These are phyloP conservation scores for Phyllopteryx taeniolatus DNA, from an alignment of 2,113 vertebrate genomes.

Conservation along the genomic window DNA sequence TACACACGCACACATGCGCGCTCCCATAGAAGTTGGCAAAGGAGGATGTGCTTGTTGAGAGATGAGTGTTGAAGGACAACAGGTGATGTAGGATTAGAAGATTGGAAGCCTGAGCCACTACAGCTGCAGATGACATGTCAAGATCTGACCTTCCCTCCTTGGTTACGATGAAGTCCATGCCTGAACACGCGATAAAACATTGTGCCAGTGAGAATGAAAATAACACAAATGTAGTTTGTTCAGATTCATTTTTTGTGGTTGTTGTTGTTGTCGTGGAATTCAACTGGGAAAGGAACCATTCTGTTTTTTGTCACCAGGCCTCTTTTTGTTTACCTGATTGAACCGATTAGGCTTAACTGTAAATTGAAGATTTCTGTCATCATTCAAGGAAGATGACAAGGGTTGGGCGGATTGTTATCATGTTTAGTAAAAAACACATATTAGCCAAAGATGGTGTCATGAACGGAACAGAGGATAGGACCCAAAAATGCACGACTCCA, in stretches of 20 bases:
- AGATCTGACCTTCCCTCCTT: conserved; percentile 36
- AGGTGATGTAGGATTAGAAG: conserved; percentile 62
- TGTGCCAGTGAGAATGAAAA: background rate
- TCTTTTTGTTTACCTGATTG: conserved; percentile 37
- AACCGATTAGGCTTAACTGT: conserved; percentile 10
- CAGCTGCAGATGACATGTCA: conserved; percentile 40
- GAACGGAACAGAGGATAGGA: too few species aligned
- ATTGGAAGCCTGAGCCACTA: conserved; percentile 23
- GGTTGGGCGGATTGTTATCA: conserved; percentile 34
- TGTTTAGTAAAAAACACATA: conserved; percentile 39
- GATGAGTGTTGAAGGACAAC: conserved; percentile 50
- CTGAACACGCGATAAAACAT: background rate
- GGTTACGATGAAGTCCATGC: background rate
- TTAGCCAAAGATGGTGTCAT: conserved; percentile 53
- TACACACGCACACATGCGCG: background rate
- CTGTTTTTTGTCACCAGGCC: conserved; percentile 32
- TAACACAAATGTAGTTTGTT: background rate
- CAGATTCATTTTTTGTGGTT: background rate
- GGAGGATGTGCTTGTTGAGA: conserved; percentile 16
- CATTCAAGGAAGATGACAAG: conserved; percentile 33
- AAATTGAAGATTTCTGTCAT: conserved; percentile 49
- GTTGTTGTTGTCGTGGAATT: background rate
- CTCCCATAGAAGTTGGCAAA: conserved; percentile 31
- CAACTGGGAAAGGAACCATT: conserved; percentile 27
- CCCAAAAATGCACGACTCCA: too few species aligned